Base-by-base conservation (phyloP, 2,113 vertebrate species). In the Crotalus viridis region DNA sequence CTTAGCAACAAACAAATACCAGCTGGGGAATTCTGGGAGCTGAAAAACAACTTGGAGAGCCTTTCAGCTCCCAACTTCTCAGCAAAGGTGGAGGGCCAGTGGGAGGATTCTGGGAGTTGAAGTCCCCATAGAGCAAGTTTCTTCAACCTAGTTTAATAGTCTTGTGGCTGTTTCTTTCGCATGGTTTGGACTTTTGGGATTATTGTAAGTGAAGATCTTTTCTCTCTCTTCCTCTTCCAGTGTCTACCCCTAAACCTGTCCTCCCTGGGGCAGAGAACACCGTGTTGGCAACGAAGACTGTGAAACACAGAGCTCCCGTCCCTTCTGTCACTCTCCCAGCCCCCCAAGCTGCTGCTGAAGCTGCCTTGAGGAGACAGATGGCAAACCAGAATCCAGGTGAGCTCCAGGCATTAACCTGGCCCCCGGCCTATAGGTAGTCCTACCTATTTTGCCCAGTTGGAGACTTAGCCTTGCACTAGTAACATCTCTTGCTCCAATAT, bases 281-380 rank as follows among this genome's bases (percentile, higher is more conserved):
- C 0, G 98, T 99, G 95, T 98, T 99, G 10, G 98, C 98, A 33
- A 99, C 99, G 9, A 99, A 99, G 96, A 99, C 98, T 0, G 99
- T 99, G 89, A 99, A 99, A 92, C 99, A 99, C 0, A 98, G 99
- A 0, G 98, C 98, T 0, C 98, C 98, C 3, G 97, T 97, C 85
- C 93, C 97, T 12, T 96, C 98, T 12, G 97, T 98, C 93, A 95
- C 98, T n/a, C 94, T 99, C 55, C 97, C 99, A 0, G 98, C 99
- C 28, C 97, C 99, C 1, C 98, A 99, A 89, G 99, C 99, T 1
- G 99, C 99, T 19, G 98, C 97, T 0, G 98, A 97, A 0, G 99
- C 99, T 7, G 99, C 99, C 4, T 95, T 99, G 55, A 97, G 98
- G 90, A 98, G 99, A 56, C 99, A 99, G 94, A 98, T 98, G 98